Evolutionary conservation across 2,888 invertebrate genomes (phyloP), one percentile per base, ranked within the genome.

Genomic region (Myopa testacea): DNA sequence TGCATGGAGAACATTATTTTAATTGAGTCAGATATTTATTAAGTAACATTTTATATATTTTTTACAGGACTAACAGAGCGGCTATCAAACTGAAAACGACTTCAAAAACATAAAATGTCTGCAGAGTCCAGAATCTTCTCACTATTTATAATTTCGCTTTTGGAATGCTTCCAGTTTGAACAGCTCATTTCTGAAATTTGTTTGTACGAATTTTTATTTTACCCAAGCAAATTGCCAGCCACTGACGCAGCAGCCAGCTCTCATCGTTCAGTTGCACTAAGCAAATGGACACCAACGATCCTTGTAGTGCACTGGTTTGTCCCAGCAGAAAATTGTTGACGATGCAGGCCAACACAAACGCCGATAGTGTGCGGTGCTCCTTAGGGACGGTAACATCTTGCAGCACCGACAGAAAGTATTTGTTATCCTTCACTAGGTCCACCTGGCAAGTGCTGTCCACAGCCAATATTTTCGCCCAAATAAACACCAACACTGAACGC

Each of bases 391-490:
- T 90, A 16, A 93, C 92, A 87, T 99, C 99, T 87, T 96, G 95
- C 19, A 99, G 92, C 69, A 99, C 95, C 1, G 95, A 92, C 65
- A 99, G 90, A 89, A 99, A 99, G 89, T 98, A 98, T 88, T 96
- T 97, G 89, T 98, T 97, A 81, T 98, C 98, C 84, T 98, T 94
- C 34, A 98, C 97, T 84, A 99, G 91, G 89, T 99, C 98, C 78
- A 94, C 93, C 90, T 99, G 98, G 86, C 98, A 99, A 70, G 95
- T 95, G 94, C 97, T 91, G 88, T 99, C 99, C 6, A 98, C 97
- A 50, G 98, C 98, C 78, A 99, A 91, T 84, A 99, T 98, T 91
- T 98, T 98, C 26, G 99, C 98, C 99, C 99, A 99, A 84, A 99
- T 98, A 89, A 98, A 98, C 67, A 99, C 98, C 84, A 99, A 92